phyloP scores from a whole-genome alignment of 2,797 vertebrate genomes.

The Myiotriccus ornatus region DNA sequence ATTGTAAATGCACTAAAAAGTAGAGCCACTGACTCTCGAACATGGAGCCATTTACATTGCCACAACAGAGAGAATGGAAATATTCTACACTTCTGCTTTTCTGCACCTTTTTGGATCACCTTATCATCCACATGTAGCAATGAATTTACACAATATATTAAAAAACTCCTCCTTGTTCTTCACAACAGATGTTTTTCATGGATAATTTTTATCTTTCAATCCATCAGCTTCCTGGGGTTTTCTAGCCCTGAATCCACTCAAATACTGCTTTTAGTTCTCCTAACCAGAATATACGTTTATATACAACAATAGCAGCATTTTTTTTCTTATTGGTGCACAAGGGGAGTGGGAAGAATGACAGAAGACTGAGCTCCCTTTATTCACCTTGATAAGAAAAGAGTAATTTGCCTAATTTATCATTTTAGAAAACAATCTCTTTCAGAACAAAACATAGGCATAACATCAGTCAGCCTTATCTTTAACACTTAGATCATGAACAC shows the following conservation, averaged over 20 bases:
- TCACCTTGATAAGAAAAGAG: background rate
- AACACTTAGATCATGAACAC: background rate
- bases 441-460: background rate
- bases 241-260: background rate
- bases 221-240: background rate
- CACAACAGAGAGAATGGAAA: background rate
- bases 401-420: background rate
- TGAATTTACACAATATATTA: background rate
- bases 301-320: background rate
- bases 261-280: background rate
- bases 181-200: background rate
- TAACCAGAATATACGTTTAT: background rate
- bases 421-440: background rate
- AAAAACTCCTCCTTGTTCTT: background rate
- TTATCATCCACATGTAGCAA: background rate
- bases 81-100: background rate
- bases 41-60: background rate
- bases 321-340: background rate
- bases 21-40: background rate
- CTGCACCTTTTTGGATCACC: background rate
- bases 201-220: background rate
- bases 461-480: background rate
- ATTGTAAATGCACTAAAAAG: background rate
- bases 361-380: background rate
- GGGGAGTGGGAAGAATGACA: background rate